Evolutionary conservation across 2,797 vertebrate genomes (phyloP).

Genomic region (Melopsittacus undulatus): DNA sequence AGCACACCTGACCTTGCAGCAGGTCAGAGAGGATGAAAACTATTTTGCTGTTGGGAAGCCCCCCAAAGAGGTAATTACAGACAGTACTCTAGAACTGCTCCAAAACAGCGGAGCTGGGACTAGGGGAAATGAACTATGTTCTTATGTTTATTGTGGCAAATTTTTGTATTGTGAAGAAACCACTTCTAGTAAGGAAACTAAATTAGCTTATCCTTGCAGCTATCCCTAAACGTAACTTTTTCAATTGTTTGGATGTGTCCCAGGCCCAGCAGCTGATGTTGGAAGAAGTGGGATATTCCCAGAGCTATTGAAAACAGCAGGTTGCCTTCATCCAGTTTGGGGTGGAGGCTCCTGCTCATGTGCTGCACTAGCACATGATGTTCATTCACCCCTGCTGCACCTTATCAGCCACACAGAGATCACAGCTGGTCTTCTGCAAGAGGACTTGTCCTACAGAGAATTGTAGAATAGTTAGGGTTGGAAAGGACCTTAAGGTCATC

Average conservation of each 20-base stretch:
- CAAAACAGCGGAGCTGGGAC: accelerated
- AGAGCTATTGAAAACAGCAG: background rate
- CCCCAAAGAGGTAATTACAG: background rate
- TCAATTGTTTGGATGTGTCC: background rate
- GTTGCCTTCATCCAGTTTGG: background rate
- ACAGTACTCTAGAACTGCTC: background rate
- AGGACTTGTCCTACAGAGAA: background rate
- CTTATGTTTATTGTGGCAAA: background rate
- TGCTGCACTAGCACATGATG: background rate
- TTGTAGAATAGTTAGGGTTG: too few relatives aligned
- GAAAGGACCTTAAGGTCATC: too few relatives aligned
- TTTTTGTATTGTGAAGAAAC: background rate
- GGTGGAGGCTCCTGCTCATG: background rate
- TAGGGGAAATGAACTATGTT: background rate
- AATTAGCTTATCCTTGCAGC: background rate
- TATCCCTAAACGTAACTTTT: background rate
- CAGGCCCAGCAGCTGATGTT: background rate
- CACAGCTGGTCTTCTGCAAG: background rate
- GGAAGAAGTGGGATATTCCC: background rate
- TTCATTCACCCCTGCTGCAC: background rate
- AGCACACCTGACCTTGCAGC: background rate
- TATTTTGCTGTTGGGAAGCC: background rate
- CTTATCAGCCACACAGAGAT: background rate
- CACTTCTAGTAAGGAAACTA: background rate
- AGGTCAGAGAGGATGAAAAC: background rate